Conservation (phyloP, 2,888 invertebrate species). For the Bibio marci region DNA sequence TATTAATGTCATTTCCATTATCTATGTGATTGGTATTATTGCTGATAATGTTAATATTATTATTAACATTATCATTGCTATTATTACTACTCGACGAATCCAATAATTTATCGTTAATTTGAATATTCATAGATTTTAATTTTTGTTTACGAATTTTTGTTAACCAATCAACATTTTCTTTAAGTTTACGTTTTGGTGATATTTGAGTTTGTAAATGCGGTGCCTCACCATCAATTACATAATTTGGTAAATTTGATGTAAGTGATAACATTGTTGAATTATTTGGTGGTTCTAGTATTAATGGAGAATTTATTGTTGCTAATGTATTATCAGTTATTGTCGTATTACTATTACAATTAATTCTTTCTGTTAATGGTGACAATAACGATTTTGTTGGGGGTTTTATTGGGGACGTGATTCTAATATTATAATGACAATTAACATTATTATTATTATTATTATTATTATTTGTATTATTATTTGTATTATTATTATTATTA, state of each 20-base stretch:
- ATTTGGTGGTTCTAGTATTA: slow-evolving; percentile 8
- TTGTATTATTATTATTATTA: slow-evolving; percentile 1
- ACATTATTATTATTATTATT: slow-evolving; percentile 19
- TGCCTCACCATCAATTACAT: slow-evolving; percentile 55
- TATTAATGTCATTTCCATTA: too few species aligned
- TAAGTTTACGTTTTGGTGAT: slow-evolving; percentile 48
- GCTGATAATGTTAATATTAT: not conserved
- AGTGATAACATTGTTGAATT: slow-evolving; percentile 34
- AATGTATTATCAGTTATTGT: too few species aligned
- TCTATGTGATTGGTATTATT: too few species aligned
- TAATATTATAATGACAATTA: too few species aligned
- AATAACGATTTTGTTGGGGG: slow-evolving; percentile 2
- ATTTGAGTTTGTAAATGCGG: slow-evolving; percentile 44
- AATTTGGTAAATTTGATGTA: slow-evolving; percentile 59
- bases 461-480: slow-evolving; percentile 10
- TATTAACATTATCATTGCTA: slow-evolving; percentile 8
- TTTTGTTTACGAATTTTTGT: slow-evolving; percentile 43
- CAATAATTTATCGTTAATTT: slow-evolving; percentile 17
- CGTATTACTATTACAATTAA: slow-evolving; percentile 3
- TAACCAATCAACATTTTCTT: slow-evolving; percentile 53
- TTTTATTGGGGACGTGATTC: not conserved
- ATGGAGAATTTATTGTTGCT: slow-evolving; percentile 1
- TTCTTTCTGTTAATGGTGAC: slow-evolving; percentile 5
- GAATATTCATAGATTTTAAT: slow-evolving; percentile 13
- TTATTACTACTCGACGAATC: slow-evolving; percentile 11